Conservation (phyloP, 1,140 invertebrate genomes). For the Ceratina australensis region DNA sequence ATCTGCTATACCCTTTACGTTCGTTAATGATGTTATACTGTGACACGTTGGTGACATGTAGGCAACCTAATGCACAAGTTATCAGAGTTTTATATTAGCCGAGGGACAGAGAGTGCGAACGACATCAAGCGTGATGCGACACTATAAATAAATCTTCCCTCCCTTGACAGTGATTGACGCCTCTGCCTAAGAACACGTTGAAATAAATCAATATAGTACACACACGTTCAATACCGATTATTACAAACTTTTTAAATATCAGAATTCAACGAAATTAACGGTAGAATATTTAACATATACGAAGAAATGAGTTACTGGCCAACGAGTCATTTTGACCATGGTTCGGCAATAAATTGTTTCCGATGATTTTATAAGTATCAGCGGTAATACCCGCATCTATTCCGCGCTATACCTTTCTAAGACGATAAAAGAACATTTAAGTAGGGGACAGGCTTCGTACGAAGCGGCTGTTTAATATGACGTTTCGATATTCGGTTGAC, state of each 20-base stretch:
- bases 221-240: background rate
- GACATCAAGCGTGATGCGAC: background rate
- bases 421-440: background rate
- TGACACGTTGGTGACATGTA: no score
- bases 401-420: background rate
- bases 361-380: no score
- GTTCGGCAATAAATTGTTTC: no score
- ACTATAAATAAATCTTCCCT: background rate
- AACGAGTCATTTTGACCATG: no score
- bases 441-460: no score
- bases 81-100: background rate
- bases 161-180: constrained; percentile 5
- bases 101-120: background rate
- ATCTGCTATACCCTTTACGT: no score
- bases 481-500: background rate
- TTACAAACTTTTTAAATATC: background rate
- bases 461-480: background rate
- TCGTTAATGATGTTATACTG: no score
- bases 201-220: background rate
- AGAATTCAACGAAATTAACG: no score
- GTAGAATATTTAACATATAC: no score
- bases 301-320: no score
- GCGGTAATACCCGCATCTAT: no score
- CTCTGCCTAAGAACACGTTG: background rate
- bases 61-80: no score